Evolutionary conservation across 2,888 invertebrate species (phyloP).

Genomic region (Pollenia labialis): DNA sequence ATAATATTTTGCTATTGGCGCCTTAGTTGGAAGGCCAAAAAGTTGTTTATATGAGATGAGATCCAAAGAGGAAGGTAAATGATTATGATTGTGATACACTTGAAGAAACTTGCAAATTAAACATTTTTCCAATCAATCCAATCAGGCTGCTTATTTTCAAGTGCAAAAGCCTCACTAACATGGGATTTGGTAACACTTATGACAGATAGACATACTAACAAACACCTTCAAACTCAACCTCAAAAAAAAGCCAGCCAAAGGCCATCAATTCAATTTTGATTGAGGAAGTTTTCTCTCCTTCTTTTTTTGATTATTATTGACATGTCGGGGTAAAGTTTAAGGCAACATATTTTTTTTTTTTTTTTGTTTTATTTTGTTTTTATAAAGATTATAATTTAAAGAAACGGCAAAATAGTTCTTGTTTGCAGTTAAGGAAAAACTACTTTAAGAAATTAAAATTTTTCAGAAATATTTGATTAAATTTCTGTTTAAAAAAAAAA

Average conservation of each 20-base stretch:
- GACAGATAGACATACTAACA: neutral
- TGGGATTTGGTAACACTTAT: neutral
- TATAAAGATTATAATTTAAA: conserved; percentile 15
- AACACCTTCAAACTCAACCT: neutral
- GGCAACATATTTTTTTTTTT: neutral
- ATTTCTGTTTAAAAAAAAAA: neutral
- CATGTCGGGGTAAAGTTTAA: conserved; percentile 56
- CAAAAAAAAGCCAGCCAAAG: conserved; percentile 34
- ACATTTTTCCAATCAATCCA: conserved; percentile 46
- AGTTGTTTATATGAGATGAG: neutral
- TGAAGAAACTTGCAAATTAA: conserved; percentile 67
- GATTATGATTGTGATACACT: conserved; percentile 60
- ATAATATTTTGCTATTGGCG: conserved; percentile 65
- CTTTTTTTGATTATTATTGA: conserved; percentile 44
- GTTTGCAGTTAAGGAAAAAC: neutral
- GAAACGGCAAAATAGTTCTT: conserved; percentile 6
- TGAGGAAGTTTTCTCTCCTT: conserved; percentile 28
- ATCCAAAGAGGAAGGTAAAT: conserved; percentile 7
- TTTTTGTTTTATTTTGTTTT: too few relatives aligned
- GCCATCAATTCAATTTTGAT: conserved; percentile 58
- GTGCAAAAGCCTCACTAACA: conserved; percentile 18
- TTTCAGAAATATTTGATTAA: neutral
- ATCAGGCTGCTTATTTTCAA: conserved; percentile 60
- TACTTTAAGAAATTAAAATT: neutral
- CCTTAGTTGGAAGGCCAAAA: neutral